These are phyloP conservation scores for Lepidocyrtoides sp. DNA, from an alignment of 2,888 invertebrate species.

Conservation along the genomic window DNA sequence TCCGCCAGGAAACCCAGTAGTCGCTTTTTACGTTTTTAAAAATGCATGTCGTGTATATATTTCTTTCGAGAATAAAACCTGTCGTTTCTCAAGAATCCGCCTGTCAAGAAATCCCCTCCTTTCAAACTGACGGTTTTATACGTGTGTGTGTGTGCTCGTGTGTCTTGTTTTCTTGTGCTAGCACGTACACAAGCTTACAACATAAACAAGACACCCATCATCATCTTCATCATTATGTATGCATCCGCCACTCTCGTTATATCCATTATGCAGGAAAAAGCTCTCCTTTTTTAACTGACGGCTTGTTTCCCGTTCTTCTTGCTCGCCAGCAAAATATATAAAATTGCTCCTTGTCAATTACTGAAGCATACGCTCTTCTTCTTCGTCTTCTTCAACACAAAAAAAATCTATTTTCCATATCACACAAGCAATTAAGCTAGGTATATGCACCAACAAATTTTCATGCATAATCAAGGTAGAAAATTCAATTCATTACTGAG, in stretches of 20 bases:
- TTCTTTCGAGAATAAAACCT: not conserved
- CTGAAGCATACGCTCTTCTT: too few species aligned
- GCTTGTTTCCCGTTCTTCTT: too few species aligned
- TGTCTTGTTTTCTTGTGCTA: too few species aligned
- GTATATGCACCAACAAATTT: not conserved
- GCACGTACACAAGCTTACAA: too few species aligned
- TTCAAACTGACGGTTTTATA: not conserved
- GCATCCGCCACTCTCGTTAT: not conserved
- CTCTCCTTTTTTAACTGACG: too few species aligned
- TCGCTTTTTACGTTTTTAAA: not conserved
- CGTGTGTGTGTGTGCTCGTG: too few species aligned
- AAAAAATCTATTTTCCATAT: not conserved
- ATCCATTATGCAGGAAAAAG: not conserved
- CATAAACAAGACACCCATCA: too few species aligned
- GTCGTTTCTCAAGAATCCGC: not conserved
- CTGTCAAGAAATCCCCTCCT: not conserved
- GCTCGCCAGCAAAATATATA: too few species aligned
- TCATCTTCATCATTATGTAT: too few species aligned
- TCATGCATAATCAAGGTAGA: not conserved
- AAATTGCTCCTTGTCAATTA: too few species aligned
- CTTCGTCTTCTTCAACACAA: not conserved
- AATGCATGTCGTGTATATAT: not conserved
- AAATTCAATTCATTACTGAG: slow-evolving; percentile 3
- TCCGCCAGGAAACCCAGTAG: not conserved
- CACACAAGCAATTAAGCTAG: not conserved